A percentile compares a stretch with the other conserved stretches of the same genome.
phyloP scores from a whole-genome alignment of 2,113 vertebrate genomes.

The Pygoscelis antarcticus region DNA sequence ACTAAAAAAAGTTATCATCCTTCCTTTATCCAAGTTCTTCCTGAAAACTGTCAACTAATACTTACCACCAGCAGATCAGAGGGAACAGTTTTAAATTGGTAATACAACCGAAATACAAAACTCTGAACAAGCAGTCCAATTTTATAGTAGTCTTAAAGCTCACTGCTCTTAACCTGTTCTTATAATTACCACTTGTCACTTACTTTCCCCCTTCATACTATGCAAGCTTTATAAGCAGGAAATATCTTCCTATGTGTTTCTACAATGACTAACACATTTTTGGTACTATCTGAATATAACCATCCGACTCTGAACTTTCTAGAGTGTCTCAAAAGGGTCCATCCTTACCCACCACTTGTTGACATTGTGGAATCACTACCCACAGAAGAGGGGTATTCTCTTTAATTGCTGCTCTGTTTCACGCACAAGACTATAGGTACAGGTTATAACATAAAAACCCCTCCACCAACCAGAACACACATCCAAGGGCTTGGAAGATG shows the following conservation, averaged over 20 bases:
- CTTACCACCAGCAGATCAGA: not conserved
- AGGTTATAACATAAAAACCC: not conserved
- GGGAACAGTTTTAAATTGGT: not conserved
- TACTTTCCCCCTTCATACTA: not conserved
- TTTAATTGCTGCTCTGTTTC: not conserved
- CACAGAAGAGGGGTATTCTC: not conserved
- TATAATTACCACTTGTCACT: not conserved
- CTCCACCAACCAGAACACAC: not conserved
- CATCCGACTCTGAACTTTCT: not conserved
- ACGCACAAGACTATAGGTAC: rapidly evolving
- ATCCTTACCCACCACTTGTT: not conserved
- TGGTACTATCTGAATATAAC: not conserved
- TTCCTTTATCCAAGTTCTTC: not conserved
- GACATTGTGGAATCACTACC: not conserved
- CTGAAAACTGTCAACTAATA: not conserved
- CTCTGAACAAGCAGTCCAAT: not conserved
- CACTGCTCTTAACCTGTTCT: not conserved
- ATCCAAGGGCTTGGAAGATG: not conserved
- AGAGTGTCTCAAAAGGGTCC: not conserved
- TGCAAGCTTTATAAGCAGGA: not conserved
- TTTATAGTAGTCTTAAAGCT: not conserved
- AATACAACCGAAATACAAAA: not conserved
- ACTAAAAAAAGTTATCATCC: not conserved
- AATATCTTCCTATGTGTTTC: not conserved
- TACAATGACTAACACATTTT: not conserved